phyloP scores from a whole-genome alignment of 2,888 invertebrate genomes.

The Petrophora chlorosata region DNA sequence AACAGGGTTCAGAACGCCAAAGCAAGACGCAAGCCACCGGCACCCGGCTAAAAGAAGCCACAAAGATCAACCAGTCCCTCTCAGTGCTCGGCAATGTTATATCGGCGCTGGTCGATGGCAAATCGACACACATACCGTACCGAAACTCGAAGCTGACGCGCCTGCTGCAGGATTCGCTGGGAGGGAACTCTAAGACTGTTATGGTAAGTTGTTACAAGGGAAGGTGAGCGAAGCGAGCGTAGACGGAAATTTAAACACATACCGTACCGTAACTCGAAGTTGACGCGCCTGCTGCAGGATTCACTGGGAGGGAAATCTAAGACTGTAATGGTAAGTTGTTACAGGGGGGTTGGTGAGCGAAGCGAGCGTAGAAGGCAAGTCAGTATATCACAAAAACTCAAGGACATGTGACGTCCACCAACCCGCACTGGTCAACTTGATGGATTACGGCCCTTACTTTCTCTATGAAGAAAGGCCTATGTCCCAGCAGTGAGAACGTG shows the following conservation, averaged over 20 bases:
- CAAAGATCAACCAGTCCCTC: constrained; percentile 98
- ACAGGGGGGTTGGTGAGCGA: no score
- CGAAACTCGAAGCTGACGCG: constrained; percentile 98
- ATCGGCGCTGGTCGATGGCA: constrained; percentile 98
- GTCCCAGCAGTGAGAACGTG: no score
- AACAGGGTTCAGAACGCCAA: constrained; percentile 97
- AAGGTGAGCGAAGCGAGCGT: no score
- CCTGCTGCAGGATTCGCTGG: constrained; percentile 97
- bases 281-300: constrained; percentile 97
- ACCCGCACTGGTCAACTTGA: no score
- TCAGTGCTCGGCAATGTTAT: constrained; percentile 99
- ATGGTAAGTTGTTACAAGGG: constrained; percentile 17
- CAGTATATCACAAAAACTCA: no score
- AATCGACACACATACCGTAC: constrained; percentile 98
- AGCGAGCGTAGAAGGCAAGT: no score
- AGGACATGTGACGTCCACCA: no score
- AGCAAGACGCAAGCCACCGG: constrained; percentile 98
- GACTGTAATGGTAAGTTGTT: constrained; percentile 79
- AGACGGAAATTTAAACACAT: constrained; percentile 98
- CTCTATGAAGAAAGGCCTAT: no score
- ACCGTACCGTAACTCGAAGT: constrained; percentile 98
- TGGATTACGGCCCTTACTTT: no score
- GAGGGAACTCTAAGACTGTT: constrained; percentile 96
- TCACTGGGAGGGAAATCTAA: constrained; percentile 98
- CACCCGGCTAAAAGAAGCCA: constrained; percentile 96